These are phyloP conservation scores for Drosophila nr. perissopoda DNA, from an alignment of 2,888 invertebrate genomes.

Conservation along the genomic window DNA sequence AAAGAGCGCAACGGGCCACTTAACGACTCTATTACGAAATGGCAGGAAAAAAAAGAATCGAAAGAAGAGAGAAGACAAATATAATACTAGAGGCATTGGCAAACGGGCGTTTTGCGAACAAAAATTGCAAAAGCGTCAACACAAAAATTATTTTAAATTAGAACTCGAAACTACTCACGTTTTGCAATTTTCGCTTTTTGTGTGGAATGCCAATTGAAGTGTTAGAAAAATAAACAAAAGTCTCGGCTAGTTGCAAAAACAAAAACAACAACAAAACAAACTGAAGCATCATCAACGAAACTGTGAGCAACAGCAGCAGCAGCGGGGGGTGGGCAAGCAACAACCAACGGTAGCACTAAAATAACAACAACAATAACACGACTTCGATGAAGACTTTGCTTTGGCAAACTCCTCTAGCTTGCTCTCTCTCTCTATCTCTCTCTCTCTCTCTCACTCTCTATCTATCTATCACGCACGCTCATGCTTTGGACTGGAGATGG, in stretches of 20 bases:
- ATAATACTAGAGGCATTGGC: conserved; percentile 56
- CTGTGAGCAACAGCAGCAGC: conserved; percentile 26
- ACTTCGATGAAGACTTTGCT: conserved; percentile 59
- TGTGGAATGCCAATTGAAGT: conserved; percentile 82
- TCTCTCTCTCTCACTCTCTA: neutral
- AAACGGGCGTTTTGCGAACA: conserved; percentile 61
- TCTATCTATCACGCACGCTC: conserved; percentile 19
- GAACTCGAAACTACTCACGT: conserved; percentile 81
- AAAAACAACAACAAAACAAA: conserved; percentile 50
- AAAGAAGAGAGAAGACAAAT: conserved; percentile 42
- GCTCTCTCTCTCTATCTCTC: neutral
- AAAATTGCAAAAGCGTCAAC: conserved; percentile 80
- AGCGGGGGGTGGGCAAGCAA: conserved; percentile 22
- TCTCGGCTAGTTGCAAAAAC: conserved; percentile 73
- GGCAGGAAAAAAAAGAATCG: conserved; percentile 52
- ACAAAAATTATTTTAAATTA: conserved; percentile 82
- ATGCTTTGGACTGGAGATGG: conserved; percentile 27
- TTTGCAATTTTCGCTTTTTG: conserved; percentile 82
- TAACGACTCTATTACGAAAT: conserved; percentile 82
- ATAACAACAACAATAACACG: conserved; percentile 79
- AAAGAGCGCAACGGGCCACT: conserved; percentile 80
- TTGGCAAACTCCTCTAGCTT: conserved; percentile 38
- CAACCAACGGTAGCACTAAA: conserved; percentile 77
- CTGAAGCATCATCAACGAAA: conserved; percentile 76
- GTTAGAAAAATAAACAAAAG: conserved; percentile 81